Conservation (phyloP, 2,113 vertebrate species). For the Tor tambroides region DNA sequence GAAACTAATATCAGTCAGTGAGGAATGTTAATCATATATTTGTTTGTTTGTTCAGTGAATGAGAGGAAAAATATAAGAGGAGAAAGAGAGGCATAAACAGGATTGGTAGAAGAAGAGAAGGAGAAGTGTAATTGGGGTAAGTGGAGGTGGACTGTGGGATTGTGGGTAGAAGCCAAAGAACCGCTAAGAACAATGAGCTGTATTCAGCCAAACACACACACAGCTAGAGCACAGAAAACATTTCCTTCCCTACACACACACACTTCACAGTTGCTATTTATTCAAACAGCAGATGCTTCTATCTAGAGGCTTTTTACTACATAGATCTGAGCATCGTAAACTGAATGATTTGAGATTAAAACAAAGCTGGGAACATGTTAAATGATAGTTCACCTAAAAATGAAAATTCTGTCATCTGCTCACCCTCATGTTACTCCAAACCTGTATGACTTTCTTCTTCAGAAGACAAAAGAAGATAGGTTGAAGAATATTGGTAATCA, state of each 20-base stretch:
- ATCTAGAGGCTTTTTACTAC: background rate
- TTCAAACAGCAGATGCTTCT: constrained; percentile 32
- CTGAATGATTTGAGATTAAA: background rate
- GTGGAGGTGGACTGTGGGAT: constrained; percentile 26
- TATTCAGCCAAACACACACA: constrained; percentile 51
- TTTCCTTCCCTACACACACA: constrained; percentile 45
- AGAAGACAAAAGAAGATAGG: background rate
- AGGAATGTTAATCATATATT: constrained; percentile 53
- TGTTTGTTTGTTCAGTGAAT: constrained; percentile 30
- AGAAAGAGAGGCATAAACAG: constrained; percentile 23
- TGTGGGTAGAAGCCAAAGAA: constrained; percentile 43
- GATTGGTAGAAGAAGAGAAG: constrained; percentile 12
- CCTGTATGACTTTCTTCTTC: background rate
- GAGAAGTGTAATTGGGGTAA: constrained; percentile 22
- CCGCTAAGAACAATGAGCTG: constrained; percentile 54
- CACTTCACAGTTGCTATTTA: constrained; percentile 40
- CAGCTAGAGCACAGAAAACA: constrained; percentile 38
- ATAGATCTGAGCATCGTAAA: background rate
- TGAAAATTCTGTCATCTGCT: background rate
- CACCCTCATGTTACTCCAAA: background rate
- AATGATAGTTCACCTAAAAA: background rate
- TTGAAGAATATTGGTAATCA: background rate
- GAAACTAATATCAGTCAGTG: constrained; percentile 21
- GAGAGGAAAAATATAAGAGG: constrained; percentile 30
- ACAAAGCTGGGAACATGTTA: background rate